These are phyloP conservation scores for Sarcophaga carnaria DNA, from an alignment of 2,888 invertebrate species.

Conservation along the genomic window DNA sequence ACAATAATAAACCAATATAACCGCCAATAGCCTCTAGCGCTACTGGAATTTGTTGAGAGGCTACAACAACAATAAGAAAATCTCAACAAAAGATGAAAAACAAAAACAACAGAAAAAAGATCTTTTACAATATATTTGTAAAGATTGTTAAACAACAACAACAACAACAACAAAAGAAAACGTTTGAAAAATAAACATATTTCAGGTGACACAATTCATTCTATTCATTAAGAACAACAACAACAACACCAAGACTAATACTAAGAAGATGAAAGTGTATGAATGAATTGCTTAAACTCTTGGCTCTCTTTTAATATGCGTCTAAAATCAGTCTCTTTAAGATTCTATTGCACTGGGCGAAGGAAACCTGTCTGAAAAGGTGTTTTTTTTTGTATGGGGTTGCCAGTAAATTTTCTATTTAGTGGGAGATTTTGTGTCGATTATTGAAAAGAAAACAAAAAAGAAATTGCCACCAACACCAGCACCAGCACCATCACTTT, in stretches of 20 bases:
- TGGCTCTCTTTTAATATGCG: too few species aligned
- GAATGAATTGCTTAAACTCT: too few species aligned
- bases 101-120: conserved; percentile 45
- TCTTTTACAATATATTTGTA: not conserved
- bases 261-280: too few species aligned
- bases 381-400: not conserved
- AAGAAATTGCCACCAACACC: not conserved
- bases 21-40: conserved; percentile 56
- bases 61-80: conserved; percentile 42
- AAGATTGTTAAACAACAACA: not conserved
- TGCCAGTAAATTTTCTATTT: not conserved
- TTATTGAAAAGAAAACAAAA: conserved; percentile 13
- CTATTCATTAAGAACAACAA: not conserved
- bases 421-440: not conserved
- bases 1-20: conserved; percentile 45
- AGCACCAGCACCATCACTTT: not conserved
- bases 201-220: conserved; percentile 61
- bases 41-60: conserved; percentile 68
- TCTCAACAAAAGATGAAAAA: conserved; percentile 56
- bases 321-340: not conserved
- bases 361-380: conserved; percentile 8
- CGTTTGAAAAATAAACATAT: conserved; percentile 16
- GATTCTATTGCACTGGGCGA: not conserved
- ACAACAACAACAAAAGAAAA: conserved; percentile 16
- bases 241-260: too few species aligned